Percentiles rank a stretch among this genome's conserved stretches.
phyloP scores from a whole-genome alignment of 2,888 invertebrate species.

The Pasiphila rectangulata region DNA sequence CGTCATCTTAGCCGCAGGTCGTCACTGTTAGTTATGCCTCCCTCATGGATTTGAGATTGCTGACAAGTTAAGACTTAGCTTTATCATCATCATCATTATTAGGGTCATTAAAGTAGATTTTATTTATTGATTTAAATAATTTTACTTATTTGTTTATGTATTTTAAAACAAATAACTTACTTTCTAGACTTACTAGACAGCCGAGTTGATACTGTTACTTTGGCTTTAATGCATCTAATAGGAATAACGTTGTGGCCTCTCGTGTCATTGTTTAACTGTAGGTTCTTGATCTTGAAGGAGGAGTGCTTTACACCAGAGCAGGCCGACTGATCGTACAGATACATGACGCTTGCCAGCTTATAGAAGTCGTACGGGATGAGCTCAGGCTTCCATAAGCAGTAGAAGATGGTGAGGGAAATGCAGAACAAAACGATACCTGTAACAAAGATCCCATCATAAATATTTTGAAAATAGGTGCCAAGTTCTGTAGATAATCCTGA shows the following conservation, averaged over 20 bases:
- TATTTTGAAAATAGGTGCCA: too few species aligned
- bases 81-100: too few species aligned
- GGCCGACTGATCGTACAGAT: conserved; percentile 56
- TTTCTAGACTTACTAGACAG: conserved; percentile 33
- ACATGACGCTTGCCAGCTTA: conserved; percentile 63
- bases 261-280: conserved; percentile 52
- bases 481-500: too few species aligned
- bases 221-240: conserved; percentile 46
- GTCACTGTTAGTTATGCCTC: too few species aligned
- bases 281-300: conserved; percentile 35
- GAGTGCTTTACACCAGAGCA: conserved; percentile 49
- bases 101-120: too few species aligned
- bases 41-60: too few species aligned
- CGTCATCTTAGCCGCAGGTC: conserved; percentile 52
- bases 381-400: conserved; percentile 56
- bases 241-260: conserved; percentile 44
- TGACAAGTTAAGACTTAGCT: too few species aligned
- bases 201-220: conserved; percentile 48
- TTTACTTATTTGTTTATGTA: not conserved
- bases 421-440: conserved; percentile 49
- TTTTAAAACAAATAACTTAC: not conserved
- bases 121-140: too few species aligned
- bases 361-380: conserved; percentile 43
- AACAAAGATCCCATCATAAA: not conserved
- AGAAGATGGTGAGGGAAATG: conserved; percentile 43